Evolutionary conservation across 2,888 invertebrate genomes (phyloP).

Genomic region (Chloroclystis v-ata): DNA sequence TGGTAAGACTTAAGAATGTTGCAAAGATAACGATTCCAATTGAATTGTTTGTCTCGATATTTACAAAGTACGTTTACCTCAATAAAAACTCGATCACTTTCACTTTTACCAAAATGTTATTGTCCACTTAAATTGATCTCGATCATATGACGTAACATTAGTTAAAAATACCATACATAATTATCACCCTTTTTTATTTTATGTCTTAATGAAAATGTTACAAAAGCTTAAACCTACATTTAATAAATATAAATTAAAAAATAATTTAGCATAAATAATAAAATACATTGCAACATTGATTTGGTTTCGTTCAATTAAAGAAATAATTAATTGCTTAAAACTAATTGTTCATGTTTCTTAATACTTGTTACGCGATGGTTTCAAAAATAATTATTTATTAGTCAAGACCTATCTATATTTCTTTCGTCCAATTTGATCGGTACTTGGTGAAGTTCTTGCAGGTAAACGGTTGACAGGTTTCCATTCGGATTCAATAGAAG

Average conservation of each 20-base stretch:
- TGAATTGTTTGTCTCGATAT: conserved; percentile 37
- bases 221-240: conserved; percentile 12
- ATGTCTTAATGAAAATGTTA: conserved; percentile 29
- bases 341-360: conserved; percentile 3
- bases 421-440: conserved; percentile 29
- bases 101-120: conserved; percentile 51
- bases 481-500: conserved; percentile 66
- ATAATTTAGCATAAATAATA: conserved; percentile 29
- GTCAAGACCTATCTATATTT: conserved; percentile 30
- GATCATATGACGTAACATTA: conserved; percentile 1
- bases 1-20: conserved; percentile 31
- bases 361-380: background rate
- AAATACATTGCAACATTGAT: conserved; percentile 56
- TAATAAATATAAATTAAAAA: conserved; percentile 26
- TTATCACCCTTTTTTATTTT: no score
- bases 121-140: conserved; percentile 17
- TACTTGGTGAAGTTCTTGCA: conserved; percentile 39
- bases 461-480: conserved; percentile 65
- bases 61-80: conserved; percentile 48
- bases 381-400: background rate
- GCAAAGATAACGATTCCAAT: conserved; percentile 30
- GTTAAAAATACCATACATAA: no score
- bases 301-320: conserved; percentile 53
- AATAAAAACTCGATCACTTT: conserved; percentile 45
- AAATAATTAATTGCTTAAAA: conserved; percentile 17